Percentiles rank a stretch among this genome's conserved stretches.
Conservation (phyloP, 2,888 invertebrate species). For the Leptogaster cylindrica region DNA sequence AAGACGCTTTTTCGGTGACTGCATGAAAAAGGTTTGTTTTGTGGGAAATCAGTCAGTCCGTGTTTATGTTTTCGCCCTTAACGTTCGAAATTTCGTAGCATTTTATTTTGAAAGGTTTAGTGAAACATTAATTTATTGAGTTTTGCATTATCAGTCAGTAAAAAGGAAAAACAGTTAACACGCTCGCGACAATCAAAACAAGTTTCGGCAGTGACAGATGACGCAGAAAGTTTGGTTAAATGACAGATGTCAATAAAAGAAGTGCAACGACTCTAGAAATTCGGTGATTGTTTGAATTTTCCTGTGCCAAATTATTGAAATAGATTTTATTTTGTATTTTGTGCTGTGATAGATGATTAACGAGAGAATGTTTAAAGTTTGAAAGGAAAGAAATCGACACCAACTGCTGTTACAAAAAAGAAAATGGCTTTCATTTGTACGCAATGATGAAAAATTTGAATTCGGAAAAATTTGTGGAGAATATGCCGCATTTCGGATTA, state of each 20-base stretch:
- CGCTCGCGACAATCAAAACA: constrained; percentile 17
- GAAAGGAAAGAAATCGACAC: not conserved
- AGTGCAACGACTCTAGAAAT: constrained; percentile 20
- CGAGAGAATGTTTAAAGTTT: not conserved
- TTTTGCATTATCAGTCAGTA: too few species aligned
- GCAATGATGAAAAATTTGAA: constrained; percentile 50
- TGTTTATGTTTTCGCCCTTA: constrained; percentile 52
- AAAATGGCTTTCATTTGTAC: not conserved
- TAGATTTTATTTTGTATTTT: not conserved
- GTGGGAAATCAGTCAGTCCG: constrained; percentile 53
- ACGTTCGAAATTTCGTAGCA: constrained; percentile 16
- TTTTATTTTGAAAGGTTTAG: constrained; percentile 21
- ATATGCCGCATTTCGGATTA: constrained; percentile 61
- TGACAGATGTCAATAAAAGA: constrained; percentile 44
- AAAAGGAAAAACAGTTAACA: not conserved
- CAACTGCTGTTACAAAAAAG: constrained; percentile 2
- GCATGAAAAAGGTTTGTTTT: constrained; percentile 52
- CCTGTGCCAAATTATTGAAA: constrained; percentile 18
- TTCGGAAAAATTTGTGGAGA: constrained; percentile 50
- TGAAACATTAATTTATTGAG: too few species aligned
- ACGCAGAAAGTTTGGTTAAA: constrained; percentile 46
- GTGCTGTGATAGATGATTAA: constrained; percentile 14
- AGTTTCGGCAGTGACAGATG: constrained; percentile 43
- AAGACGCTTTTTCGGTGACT: constrained; percentile 49
- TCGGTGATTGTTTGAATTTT: constrained; percentile 21